A percentile compares a stretch with the other conserved stretches of the same genome.
Evolutionary conservation across 2,113 vertebrate species (phyloP).

Genomic region (Lagopus leucura): DNA sequence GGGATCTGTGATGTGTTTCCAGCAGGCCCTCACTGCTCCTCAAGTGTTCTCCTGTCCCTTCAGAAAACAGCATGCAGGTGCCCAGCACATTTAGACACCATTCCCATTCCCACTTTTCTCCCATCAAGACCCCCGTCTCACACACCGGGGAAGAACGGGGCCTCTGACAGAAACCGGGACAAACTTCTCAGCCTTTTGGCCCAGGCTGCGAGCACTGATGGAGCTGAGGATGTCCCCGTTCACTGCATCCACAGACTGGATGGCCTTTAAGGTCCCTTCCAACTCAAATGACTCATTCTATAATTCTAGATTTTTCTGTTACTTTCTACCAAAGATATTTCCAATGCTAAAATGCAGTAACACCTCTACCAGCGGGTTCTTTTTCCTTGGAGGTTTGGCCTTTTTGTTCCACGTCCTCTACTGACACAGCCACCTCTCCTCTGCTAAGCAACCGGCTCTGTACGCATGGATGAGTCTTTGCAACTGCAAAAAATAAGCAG

Average conservation of each 20-base stretch:
- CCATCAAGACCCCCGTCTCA: not conserved
- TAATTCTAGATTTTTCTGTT: not conserved
- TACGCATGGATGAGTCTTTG: constrained; percentile 61
- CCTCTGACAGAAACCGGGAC: not conserved
- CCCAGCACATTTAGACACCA: not conserved
- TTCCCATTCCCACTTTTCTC: not conserved
- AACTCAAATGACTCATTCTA: no score
- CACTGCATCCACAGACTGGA: no score
- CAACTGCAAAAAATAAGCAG: constrained; percentile 48
- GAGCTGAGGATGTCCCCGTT: no score
- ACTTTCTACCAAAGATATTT: not conserved
- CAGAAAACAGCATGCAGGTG: not conserved
- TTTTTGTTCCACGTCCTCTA: not conserved
- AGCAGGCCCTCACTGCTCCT: not conserved
- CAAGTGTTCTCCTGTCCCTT: not conserved
- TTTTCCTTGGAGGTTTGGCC: not conserved
- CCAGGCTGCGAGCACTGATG: no score
- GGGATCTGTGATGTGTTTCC: not conserved
- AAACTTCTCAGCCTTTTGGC: not conserved
- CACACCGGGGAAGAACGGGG: rapidly evolving
- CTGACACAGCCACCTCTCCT: constrained; percentile 25
- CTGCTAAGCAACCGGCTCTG: constrained; percentile 21
- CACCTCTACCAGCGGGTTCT: not conserved
- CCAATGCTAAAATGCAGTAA: not conserved
- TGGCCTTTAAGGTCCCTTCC: no score